Conservation (phyloP, 2,888 invertebrate species). For the Apamea monoglypha region DNA sequence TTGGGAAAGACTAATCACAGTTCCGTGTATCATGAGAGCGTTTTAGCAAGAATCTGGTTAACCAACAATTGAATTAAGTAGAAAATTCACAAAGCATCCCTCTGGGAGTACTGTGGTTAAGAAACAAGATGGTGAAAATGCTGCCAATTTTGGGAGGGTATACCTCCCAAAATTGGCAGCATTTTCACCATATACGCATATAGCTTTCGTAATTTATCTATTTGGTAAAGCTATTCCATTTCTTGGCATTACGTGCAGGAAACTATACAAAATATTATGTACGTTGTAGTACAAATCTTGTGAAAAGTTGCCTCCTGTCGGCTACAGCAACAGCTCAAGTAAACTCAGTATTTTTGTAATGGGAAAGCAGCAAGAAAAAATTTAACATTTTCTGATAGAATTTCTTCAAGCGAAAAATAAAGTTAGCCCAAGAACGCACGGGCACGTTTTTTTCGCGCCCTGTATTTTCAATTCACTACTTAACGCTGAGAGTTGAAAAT, state of each 20-base stretch:
- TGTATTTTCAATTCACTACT: no score
- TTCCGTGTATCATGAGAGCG: constrained; percentile 18
- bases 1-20: constrained; percentile 25
- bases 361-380: neutral
- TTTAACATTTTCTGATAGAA: neutral
- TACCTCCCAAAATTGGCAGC: constrained; percentile 34
- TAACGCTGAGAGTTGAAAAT: no score
- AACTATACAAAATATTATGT: constrained; percentile 19
- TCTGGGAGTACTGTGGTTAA: constrained; percentile 2
- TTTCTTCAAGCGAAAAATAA: neutral
- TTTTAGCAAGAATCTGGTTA: constrained; percentile 21
- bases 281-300: neutral
- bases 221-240: constrained; percentile 38
- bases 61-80: constrained; percentile 21
- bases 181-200: constrained; percentile 18
- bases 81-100: constrained; percentile 17
- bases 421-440: no score
- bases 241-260: constrained; percentile 26
- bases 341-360: neutral
- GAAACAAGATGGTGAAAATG: constrained; percentile 7
- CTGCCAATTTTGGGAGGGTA: no score
- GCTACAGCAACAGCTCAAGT: neutral
- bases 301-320: constrained; percentile 6
- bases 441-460: no score
- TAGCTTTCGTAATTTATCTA: constrained; percentile 39